A percentile compares a stretch with the other conserved stretches of the same genome.
These are phyloP conservation scores for Arrhopalites spinosus DNA, from an alignment of 2,888 invertebrate species.

Conservation along the genomic window DNA sequence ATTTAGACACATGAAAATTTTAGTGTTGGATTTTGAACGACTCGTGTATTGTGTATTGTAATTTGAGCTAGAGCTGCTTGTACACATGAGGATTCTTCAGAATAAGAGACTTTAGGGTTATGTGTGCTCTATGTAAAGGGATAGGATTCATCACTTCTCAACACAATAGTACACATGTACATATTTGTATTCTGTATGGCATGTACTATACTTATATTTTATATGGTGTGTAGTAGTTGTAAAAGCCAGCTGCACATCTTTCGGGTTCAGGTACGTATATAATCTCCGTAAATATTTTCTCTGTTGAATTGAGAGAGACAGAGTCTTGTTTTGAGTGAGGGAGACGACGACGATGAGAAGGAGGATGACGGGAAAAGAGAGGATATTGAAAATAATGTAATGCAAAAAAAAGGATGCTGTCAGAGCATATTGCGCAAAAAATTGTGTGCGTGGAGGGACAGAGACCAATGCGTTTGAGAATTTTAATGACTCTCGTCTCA, in stretches of 20 bases:
- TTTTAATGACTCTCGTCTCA: constrained; percentile 28
- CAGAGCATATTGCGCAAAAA: too few species aligned
- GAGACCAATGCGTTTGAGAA: constrained; percentile 9
- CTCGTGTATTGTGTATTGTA: not conserved
- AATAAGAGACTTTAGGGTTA: too few species aligned
- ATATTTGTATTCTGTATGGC: not conserved
- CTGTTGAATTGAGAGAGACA: not conserved
- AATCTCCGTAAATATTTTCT: constrained; percentile 9
- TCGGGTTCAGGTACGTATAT: constrained; percentile 6
- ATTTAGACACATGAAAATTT: not conserved
- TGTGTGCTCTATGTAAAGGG: not conserved
- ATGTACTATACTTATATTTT: not conserved
- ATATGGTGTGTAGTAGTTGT: not conserved
- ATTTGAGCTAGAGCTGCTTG: not conserved
- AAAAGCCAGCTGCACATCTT: constrained; percentile 8
- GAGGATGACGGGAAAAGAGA: not conserved
- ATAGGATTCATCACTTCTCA: not conserved
- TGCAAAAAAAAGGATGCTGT: not conserved
- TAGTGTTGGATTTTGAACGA: not conserved
- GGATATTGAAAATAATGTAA: constrained; percentile 2
- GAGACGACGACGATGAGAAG: not conserved
- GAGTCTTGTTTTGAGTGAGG: not conserved
- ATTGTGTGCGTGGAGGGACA: not conserved
- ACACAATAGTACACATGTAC: not conserved
- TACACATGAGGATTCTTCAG: too few species aligned